phyloP scores from a whole-genome alignment of 2,888 invertebrate species.

The Himalopsyche anomala region DNA sequence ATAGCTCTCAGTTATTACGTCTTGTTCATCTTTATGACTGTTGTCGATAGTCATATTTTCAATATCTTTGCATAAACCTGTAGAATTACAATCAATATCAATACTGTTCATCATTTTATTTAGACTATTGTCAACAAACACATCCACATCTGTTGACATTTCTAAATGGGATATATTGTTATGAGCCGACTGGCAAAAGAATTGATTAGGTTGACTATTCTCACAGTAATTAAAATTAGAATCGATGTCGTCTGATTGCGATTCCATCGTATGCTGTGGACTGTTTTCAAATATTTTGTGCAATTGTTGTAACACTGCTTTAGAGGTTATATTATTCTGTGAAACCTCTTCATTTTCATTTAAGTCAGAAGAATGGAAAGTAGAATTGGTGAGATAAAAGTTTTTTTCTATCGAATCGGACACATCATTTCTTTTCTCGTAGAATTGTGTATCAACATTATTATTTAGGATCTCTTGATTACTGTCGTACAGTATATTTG shows the following conservation, averaged over 20 bases:
- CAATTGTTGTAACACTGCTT: constrained; percentile 74
- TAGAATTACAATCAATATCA: constrained; percentile 60
- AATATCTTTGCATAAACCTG: constrained; percentile 51
- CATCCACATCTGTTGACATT: constrained; percentile 72
- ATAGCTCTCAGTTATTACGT: background rate
- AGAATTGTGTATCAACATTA: constrained; percentile 60
- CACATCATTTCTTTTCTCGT: constrained; percentile 49
- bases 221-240: constrained; percentile 67
- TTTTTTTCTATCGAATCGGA: background rate
- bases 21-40: background rate
- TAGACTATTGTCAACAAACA: constrained; percentile 69
- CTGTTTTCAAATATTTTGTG: constrained; percentile 74
- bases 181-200: constrained; percentile 62
- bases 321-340: constrained; percentile 66
- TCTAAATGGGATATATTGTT: constrained; percentile 71
- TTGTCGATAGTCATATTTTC: constrained; percentile 51
- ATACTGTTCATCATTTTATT: constrained; percentile 65
- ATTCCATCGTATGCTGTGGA: constrained; percentile 66
- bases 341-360: constrained; percentile 41
- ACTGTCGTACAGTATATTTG: background rate
- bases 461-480: constrained; percentile 38
- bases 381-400: constrained; percentile 22
- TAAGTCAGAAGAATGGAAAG: constrained; percentile 28
- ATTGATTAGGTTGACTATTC: constrained; percentile 57
- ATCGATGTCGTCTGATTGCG: constrained; percentile 66